Evolutionary conservation across 2,888 invertebrate species (phyloP).

Genomic region (Drosophila borborema): DNA sequence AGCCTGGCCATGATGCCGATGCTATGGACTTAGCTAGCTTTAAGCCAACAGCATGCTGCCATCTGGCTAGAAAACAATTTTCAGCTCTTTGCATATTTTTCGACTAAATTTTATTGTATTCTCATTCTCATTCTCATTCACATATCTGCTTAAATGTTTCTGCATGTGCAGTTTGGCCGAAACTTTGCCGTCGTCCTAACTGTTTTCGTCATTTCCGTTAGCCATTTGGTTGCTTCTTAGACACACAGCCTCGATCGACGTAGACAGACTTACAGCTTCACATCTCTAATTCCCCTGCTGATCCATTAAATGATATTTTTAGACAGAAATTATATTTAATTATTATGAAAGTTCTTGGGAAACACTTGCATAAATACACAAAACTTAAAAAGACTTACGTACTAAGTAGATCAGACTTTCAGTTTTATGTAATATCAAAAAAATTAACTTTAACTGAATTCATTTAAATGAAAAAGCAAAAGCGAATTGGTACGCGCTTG

Average conservation of each 20-base stretch:
- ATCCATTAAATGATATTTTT: conserved; percentile 11
- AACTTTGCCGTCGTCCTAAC: conserved; percentile 26
- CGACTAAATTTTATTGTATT: conserved; percentile 39
- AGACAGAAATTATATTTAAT: conserved; percentile 9
- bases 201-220: conserved; percentile 36
- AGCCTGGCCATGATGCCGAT: conserved; percentile 29
- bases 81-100: conserved; percentile 52
- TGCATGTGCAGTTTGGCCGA: conserved; percentile 16
- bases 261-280: conserved; percentile 3
- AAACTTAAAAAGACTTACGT: background rate
- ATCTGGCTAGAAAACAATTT: conserved; percentile 20
- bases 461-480: background rate
- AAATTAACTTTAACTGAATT: background rate
- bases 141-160: conserved; percentile 29
- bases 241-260: background rate
- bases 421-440: background rate
- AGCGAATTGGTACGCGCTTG: background rate
- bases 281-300: background rate
- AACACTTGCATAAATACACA: background rate
- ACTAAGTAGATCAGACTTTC: background rate
- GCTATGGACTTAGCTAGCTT: conserved; percentile 38
- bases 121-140: conserved; percentile 30
- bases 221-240: conserved; percentile 9
- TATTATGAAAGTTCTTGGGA: conserved; percentile 11
- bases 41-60: conserved; percentile 23